These are phyloP conservation scores for Cyphomyrus plagiostoma DNA, from an alignment of 2,113 vertebrate species.

Conservation along the genomic window DNA sequence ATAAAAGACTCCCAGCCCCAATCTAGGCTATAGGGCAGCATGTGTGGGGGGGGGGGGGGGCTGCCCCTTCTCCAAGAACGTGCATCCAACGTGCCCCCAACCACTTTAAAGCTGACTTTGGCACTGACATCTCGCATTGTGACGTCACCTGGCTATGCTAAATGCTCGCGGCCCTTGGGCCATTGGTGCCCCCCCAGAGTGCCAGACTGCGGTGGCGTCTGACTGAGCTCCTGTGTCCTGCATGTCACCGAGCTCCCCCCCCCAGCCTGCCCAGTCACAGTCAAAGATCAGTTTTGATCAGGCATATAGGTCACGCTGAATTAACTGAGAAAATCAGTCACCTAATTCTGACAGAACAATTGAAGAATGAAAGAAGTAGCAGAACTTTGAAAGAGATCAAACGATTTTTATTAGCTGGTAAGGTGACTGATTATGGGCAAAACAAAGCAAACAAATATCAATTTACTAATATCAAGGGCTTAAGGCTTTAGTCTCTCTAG, in stretches of 20 bases:
- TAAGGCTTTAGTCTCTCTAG: background rate
- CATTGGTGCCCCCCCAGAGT: slow-evolving; percentile 23
- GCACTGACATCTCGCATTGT: slow-evolving; percentile 14
- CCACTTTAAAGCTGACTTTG: slow-evolving; percentile 5
- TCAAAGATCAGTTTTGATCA: background rate
- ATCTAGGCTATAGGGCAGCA: background rate
- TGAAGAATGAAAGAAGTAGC: background rate
- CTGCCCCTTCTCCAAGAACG: background rate
- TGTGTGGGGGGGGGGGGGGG: background rate
- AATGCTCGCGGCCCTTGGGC: slow-evolving; percentile 12
- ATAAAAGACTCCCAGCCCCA: slow-evolving; percentile 13
- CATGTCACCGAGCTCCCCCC: background rate
- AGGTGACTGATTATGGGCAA: background rate
- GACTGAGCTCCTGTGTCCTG: background rate
- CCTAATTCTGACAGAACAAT: background rate
- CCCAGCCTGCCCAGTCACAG: background rate
- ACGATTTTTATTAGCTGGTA: background rate
- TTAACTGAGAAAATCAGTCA: background rate
- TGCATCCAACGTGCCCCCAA: background rate
- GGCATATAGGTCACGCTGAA: background rate
- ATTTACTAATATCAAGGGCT: background rate
- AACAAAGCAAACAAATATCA: background rate
- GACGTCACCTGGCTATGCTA: slow-evolving; percentile 5
- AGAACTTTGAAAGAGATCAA: background rate
- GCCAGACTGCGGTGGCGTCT: background rate